Percentiles rank a stretch among this genome's conserved stretches.
Evolutionary conservation across 2,113 vertebrate genomes (phyloP).

Genomic region (Pyrgilauda ruficollis): DNA sequence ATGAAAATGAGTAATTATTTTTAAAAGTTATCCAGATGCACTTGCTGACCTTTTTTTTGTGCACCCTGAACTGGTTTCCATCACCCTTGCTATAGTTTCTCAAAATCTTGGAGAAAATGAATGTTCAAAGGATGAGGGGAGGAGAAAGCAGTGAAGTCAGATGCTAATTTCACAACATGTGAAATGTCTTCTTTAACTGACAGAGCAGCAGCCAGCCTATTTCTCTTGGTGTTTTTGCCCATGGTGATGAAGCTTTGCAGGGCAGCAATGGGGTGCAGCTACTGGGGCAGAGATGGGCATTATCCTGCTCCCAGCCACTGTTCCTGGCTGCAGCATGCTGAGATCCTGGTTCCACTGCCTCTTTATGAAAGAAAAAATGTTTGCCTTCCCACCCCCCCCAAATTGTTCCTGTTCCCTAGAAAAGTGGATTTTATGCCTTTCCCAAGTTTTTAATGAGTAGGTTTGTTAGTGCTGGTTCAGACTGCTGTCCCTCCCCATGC

Average conservation of each 20-base stretch:
- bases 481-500: neutral
- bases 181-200: neutral
- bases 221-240: neutral
- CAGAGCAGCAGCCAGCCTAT: neutral
- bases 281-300: neutral
- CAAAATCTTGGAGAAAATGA: neutral
- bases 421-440: neutral
- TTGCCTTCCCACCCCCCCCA: neutral
- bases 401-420: neutral
- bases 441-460: neutral
- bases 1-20: neutral
- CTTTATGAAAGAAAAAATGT: neutral
- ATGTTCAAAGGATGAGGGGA: neutral
- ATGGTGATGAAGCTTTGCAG: neutral
- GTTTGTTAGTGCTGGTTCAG: neutral
- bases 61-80: neutral
- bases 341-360: neutral
- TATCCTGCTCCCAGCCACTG: neutral
- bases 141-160: neutral
- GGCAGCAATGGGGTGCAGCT: neutral
- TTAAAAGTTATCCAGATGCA: neutral
- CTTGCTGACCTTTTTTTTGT: neutral
- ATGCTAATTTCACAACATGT: neutral
- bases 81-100: neutral
- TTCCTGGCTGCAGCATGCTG: neutral